Evolutionary conservation across 1,140 invertebrate genomes (phyloP), one percentile per base, ranked within the genome.

Genomic region (Leguminivora glycinivorella): DNA sequence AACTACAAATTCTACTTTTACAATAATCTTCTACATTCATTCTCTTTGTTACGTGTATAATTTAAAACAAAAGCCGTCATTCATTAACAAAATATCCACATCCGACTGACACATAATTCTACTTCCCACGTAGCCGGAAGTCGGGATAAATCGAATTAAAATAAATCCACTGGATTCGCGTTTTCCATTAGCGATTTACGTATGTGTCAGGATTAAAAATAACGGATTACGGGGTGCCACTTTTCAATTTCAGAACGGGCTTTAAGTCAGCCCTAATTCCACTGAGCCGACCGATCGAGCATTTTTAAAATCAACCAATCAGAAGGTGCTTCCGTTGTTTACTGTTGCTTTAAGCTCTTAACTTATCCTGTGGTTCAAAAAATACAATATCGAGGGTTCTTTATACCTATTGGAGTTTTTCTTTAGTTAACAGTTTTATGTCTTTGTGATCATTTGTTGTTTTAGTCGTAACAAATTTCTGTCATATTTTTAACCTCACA

Each of bases 161-260:
- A 81, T 79, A 83, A 83, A 85, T 81, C 81, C 78, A 71, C 47
- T 12, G 75, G 76, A 77, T 71, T 73, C 75, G 73, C 76, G n/a
- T 56, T 69, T 77, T 79, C 78, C 79, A 84, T 81, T 81, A 83
- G 77, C 70, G 60, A 72, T 68, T 56, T 70, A 72, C 69, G 73
- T 81, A 63, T 63, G 74, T 80, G 75, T 71, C 67, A 70, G 74
- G 73, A 80, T 81, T 81, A 75, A 69, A 76, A 74, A 71, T 63
- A 60, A 72, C 31, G 68, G 68, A 70, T 69, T 72, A 52, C 71
- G 70, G 71, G 70, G 71, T 66, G 26, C 58, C 68, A 66, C 58
- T 63, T 72, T 70, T 72, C 68, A 72, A 72, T 72, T 72, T 67
- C 52, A 14, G 47, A 63, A 34, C 38, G 12, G 70, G 26, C 17